Base-by-base conservation (phyloP, 1,140 invertebrate species). In the Octopus bimaculoides region DNA sequence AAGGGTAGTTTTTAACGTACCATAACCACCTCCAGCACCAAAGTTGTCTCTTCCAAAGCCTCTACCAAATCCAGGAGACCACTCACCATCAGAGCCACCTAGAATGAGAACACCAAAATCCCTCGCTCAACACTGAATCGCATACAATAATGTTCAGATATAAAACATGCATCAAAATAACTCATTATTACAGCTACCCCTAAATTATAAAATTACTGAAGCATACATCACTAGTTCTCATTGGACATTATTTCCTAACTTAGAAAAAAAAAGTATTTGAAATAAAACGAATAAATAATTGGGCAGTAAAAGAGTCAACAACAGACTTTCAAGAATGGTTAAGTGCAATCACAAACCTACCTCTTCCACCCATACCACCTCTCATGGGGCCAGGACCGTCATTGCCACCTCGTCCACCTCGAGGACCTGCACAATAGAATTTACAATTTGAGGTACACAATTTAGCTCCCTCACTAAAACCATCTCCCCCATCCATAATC, bases 371-470 rank as follows among this genome's bases (percentile, higher is more conserved):
- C 8, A 82, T 80, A 71, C 83, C 81, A 41, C 82, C 82, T 73
- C 86, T 82, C 73, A 76, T 74, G 10, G 54, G 14, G n/a, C 80
- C 75, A 54, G 53, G 71, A 79, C 71, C 76, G 41, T 55, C 82
- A 26, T 26, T 77, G 66, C 69, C 66, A n/a, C 66, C 66, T n/a
- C 66, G 66, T 8, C 66, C 66, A 71, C 66, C 79, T 26, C 66
- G 52, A 56, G 83, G 61, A 20, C 81, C 80, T 79, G 83, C 83
- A 17, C 82, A 81, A 4, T 82, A 83, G 52, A 83, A 77, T 54
- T 85, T 84, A 86, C 91, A 90, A 83, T 92, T 90, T 91, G 5
- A 91, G 91, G 84, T 92, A 90, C 54, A 90, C 88, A 80, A 86
- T 85, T 77, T 87, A 87, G 52, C 89, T 89, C 26, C 26, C 26